Evolutionary conservation across 2,797 vertebrate species (phyloP).

Genomic region (Mormyrops attenuatus): DNA sequence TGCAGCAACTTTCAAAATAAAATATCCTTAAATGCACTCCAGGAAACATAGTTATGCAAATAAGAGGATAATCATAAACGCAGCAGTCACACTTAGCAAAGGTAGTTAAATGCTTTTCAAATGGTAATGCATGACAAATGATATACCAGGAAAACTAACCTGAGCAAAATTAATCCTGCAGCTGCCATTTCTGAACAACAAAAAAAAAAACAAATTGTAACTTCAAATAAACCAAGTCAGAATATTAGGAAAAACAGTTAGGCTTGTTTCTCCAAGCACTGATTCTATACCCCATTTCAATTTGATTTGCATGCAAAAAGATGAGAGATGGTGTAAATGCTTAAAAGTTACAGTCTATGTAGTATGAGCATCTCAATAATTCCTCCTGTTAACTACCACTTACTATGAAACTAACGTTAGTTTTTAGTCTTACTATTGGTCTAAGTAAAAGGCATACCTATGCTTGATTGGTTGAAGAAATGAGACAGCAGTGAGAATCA

Average conservation of each 20-base stretch:
- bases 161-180: background rate
- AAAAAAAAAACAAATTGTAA: background rate
- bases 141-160: conserved; percentile 1
- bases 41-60: conserved; percentile 3
- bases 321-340: background rate
- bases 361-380: background rate
- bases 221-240: background rate
- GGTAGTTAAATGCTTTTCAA: background rate
- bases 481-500: background rate
- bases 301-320: background rate
- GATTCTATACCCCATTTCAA: background rate
- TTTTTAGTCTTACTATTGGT: background rate
- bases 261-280: background rate
- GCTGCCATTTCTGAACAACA: background rate
- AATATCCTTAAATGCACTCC: background rate
- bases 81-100: background rate
- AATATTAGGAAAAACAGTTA: background rate
- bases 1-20: background rate
- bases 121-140: background rate
- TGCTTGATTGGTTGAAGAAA: background rate
- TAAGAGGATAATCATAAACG: background rate
- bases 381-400: background rate
- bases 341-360: background rate
- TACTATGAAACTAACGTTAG: background rate
- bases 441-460: background rate